Percentiles rank a stretch among this genome's conserved stretches.
phyloP scores from a whole-genome alignment of 1,140 invertebrate species.

The Caligus rogercresseyi region DNA sequence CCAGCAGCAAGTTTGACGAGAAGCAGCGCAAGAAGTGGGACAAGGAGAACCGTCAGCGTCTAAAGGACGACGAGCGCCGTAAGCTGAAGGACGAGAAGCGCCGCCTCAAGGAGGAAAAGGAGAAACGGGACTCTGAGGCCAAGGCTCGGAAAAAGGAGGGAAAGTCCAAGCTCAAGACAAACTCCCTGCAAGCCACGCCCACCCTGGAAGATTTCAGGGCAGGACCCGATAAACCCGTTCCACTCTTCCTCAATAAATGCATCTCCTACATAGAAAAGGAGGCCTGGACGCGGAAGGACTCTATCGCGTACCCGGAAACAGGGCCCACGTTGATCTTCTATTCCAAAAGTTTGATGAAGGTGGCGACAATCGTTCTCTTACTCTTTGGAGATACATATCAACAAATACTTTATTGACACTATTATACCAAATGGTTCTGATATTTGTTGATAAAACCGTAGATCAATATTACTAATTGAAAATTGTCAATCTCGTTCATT shows the following conservation, averaged over 20 bases:
- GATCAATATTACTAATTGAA: too few species aligned
- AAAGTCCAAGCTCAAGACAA: constrained; percentile 33
- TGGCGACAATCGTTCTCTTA: too few species aligned
- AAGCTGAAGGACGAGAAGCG: constrained; percentile 23
- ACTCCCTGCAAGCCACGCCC: constrained; percentile 25
- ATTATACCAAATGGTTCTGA: too few species aligned
- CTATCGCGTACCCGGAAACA: constrained; percentile 79
- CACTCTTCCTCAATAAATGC: constrained; percentile 71
- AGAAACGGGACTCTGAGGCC: constrained; percentile 36
- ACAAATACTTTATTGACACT: too few species aligned
- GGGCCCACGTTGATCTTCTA: constrained; percentile 79
- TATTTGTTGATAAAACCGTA: too few species aligned
- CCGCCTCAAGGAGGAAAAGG: constrained; percentile 35
- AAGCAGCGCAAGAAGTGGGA: constrained; percentile 15
- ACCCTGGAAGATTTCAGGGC: constrained; percentile 46
- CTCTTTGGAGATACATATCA: not conserved
- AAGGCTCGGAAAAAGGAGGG: constrained; percentile 47
- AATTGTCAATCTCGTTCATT: too few species aligned
- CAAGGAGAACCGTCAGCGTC: constrained; percentile 8
- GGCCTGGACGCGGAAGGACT: constrained; percentile 86
- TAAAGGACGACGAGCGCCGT: constrained; percentile 3
- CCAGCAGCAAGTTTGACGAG: constrained; percentile 11
- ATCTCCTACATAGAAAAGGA: constrained; percentile 75
- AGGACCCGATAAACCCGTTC: constrained; percentile 36
- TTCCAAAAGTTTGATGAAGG: constrained; percentile 79